Base-by-base conservation (phyloP, 2,113 vertebrate genomes). In the Climacteris rufus region DNA sequence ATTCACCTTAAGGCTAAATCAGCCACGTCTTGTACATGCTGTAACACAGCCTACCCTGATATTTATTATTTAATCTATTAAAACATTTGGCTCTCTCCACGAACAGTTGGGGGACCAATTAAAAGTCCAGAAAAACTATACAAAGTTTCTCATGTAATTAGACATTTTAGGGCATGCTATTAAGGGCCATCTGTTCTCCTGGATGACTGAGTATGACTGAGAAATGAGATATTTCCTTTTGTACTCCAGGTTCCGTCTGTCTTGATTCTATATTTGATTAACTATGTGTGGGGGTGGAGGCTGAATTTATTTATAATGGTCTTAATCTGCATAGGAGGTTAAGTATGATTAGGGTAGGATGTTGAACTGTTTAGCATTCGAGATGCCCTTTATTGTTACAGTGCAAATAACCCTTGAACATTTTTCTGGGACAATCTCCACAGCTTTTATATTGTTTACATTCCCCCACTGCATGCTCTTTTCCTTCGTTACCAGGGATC, bases 101-200 rank as follows among this genome's bases (percentile, higher is more conserved):
- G 77, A 50, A 59, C 79, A 94, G 89, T 94, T 92, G 57, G 33
- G 61, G n/a, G 54, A 95, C 71, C 94, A 96, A 83, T 93, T 97
- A 94, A 80, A 95, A 96, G 85, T 88, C 80, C 78, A 90, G 75
- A 85, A 84, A 93, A 84, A 50, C 52, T 78, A n/a, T 5, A 57
- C 30, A 14, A 82, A 93, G 75, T 93, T 93, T 94, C 59, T 88
- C 39, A 30, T 77, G 71, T 77, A 94, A 96, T 96, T 93, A 90
- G 83, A 85, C 0, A 0, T 93, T 97, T 86, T 74, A 66, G 94
- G 90, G 82, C 87, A 90, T 50, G 66, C 82, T 87, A 79, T 95
- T 95, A 91, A 89, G 78, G 74, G 54, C 94, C 93, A 95, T 96
- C 95, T 96, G 94, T 94, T 96, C 90, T 90, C 85, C 71, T 83